Evolutionary conservation across 1,140 invertebrate genomes (phyloP).

Genomic region (Microplitis mediator): DNA sequence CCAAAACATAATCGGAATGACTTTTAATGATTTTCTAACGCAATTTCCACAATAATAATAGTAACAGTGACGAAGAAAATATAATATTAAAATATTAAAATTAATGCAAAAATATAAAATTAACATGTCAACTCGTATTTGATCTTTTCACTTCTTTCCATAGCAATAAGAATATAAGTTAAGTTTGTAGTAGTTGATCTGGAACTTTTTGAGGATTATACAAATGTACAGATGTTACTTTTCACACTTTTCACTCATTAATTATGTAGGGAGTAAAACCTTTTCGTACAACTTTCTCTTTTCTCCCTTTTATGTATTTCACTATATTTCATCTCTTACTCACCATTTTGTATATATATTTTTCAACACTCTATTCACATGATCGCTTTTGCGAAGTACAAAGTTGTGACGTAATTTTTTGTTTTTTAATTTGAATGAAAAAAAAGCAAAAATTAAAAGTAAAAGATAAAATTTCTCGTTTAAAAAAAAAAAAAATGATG

Average conservation of each 20-base stretch:
- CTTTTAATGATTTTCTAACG: too few relatives aligned
- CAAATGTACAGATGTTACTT: conserved; percentile 29
- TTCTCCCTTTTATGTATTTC: neutral
- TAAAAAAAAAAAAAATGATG: too few relatives aligned
- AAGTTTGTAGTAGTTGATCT: conserved; percentile 7
- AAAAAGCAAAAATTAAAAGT: too few relatives aligned
- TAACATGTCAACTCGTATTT: neutral
- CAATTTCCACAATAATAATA: too few relatives aligned
- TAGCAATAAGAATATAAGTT: neutral
- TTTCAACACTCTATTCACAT: neutral
- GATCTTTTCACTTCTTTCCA: neutral
- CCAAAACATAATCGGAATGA: too few relatives aligned
- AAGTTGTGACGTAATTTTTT: neutral
- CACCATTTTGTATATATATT: neutral
- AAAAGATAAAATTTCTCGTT: too few relatives aligned
- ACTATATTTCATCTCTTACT: neutral
- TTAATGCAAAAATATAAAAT: neutral
- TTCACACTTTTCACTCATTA: conserved; percentile 23
- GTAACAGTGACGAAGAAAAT: neutral
- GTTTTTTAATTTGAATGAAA: too few relatives aligned
- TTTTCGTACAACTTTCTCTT: neutral
- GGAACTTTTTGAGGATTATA: conserved; percentile 19
- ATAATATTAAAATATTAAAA: neutral
- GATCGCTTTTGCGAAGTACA: neutral
- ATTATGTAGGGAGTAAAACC: conserved; percentile 20